A percentile compares a stretch with the other conserved stretches of the same genome.
These are phyloP conservation scores for Cynodonichthys magdalenae DNA, from an alignment of 2,797 vertebrate genomes.

Conservation along the genomic window DNA sequence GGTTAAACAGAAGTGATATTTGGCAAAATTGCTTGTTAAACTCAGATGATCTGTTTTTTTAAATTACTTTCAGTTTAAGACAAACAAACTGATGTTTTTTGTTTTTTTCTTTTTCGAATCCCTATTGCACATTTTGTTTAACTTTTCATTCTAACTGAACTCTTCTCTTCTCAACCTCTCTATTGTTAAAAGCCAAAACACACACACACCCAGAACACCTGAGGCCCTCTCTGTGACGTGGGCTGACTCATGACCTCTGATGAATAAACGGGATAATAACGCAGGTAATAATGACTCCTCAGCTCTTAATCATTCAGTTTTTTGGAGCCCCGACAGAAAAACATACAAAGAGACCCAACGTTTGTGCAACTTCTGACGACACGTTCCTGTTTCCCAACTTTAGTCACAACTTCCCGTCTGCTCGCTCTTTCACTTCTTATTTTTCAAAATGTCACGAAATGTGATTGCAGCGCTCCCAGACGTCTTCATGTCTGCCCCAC, in stretches of 20 bases:
- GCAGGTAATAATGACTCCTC: not conserved
- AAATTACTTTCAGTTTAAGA: no score
- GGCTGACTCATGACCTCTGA: not conserved
- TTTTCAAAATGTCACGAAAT: constrained; percentile 17
- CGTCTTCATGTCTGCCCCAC: not conserved
- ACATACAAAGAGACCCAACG: constrained; percentile 15
- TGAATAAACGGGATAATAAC: not conserved
- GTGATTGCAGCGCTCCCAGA: not conserved
- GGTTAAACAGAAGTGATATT: not conserved
- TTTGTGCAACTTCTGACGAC: constrained; percentile 30
- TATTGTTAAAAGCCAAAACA: no score
- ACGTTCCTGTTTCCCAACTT: constrained; percentile 19
- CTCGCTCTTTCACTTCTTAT: constrained; percentile 25
- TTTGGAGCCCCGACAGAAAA: constrained; percentile 21
- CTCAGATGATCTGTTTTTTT: no score
- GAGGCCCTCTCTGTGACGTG: constrained; percentile 24
- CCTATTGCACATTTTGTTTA: no score
- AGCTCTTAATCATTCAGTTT: not conserved
- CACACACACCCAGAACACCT: constrained; percentile 15
- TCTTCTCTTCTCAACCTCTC: no score
- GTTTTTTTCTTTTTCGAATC: no score
- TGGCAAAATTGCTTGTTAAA: no score
- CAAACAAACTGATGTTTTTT: not conserved
- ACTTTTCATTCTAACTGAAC: no score
- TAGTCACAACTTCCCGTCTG: constrained; percentile 2